phyloP scores from a whole-genome alignment of 2,113 vertebrate species.

The Sinosuthora webbiana region DNA sequence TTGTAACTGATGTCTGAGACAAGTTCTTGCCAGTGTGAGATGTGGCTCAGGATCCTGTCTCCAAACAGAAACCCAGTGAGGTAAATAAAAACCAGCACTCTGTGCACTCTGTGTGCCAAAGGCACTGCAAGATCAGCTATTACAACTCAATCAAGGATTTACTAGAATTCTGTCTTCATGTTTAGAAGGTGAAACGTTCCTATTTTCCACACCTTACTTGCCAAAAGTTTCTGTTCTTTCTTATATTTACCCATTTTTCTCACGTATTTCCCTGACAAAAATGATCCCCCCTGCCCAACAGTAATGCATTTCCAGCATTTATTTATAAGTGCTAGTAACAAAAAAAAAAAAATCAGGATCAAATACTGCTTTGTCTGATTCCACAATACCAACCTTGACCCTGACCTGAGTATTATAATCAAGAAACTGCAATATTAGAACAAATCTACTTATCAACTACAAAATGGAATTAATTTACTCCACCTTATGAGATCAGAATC shows the following conservation, averaged over 20 bases:
- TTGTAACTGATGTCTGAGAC: background rate
- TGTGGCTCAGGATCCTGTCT: background rate
- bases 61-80: background rate
- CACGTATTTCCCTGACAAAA: background rate
- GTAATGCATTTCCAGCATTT: background rate
- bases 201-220: background rate
- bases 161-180: background rate
- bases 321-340: background rate
- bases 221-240: background rate
- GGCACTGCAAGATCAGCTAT: background rate
- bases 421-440: background rate
- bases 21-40: background rate
- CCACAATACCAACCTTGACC: background rate
- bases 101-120: background rate
- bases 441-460: background rate
- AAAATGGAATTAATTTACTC: background rate
- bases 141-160: background rate
- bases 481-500: background rate
- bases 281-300: background rate
- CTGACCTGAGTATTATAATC: background rate
- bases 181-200: accelerated
- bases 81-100: background rate
- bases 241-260: background rate
- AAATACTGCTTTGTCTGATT: background rate
- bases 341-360: background rate